These are phyloP conservation scores for Lepidothrix coronata DNA, from an alignment of 2,113 vertebrate genomes.

Conservation along the genomic window DNA sequence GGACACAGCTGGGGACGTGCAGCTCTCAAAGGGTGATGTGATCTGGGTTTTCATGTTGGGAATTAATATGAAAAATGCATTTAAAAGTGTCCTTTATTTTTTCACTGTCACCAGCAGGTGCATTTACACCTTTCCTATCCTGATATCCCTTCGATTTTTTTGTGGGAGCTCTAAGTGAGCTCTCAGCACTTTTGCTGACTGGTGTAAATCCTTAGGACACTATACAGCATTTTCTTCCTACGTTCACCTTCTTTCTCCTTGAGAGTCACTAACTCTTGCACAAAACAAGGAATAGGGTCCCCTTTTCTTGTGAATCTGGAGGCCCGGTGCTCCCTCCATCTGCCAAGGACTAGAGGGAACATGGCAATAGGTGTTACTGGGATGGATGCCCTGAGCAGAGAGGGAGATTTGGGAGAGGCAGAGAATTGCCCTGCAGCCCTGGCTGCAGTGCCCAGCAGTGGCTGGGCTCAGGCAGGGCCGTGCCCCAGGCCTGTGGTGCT, in stretches of 20 bases:
- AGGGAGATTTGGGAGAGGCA: background rate
- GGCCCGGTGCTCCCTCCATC: accelerated
- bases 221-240: accelerated
- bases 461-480: background rate
- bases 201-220: background rate
- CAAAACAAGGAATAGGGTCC: background rate
- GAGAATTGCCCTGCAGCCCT: background rate
- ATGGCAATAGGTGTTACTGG: accelerated
- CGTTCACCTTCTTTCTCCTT: background rate
- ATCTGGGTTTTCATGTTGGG: background rate
- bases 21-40: accelerated
- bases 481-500: accelerated
- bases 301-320: accelerated
- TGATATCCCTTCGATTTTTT: background rate
- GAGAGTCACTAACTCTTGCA: background rate
- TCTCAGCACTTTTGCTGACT: background rate
- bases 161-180: background rate
- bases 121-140: background rate
- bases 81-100: background rate
- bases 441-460: accelerated
- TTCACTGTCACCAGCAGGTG: background rate
- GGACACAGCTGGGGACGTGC: background rate
- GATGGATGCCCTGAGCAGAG: accelerated
- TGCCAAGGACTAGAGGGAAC: accelerated
- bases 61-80: background rate